Base-by-base conservation (phyloP, 2,797 vertebrate genomes). In the Danio kyathit region DNA sequence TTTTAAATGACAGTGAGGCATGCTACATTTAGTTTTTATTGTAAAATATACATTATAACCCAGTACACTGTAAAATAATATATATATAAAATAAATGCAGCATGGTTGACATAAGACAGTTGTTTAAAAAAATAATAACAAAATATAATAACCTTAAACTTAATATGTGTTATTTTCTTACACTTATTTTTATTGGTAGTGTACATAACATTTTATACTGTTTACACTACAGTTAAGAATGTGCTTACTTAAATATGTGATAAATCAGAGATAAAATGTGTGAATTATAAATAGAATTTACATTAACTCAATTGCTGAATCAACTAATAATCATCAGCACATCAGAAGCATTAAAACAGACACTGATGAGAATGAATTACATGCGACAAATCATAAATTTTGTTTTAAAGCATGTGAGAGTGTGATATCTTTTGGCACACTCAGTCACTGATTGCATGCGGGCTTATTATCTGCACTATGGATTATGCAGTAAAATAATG, bases 401-500 rank as follows among this genome's bases (percentile, higher is more conserved):
- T 63, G n/a, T 54, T 11, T 64, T 11, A 13, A 46, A 38, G 6
- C 44, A 51, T 52, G 43, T 46, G 49, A 12, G 44, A 61, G 43
- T 44, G 17, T 13, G 46, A 4, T 76, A 76, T 52, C 48, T 41
- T 56, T n/a, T 69, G 64, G 12, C 41, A 8, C 17, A 6, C 57
- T 72, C 7, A 54, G 10, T 46, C 40, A 79, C 51, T 79, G 59
- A 72, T 79, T 79, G 7, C 10, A 17, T 7, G 16, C 63, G 64
- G 54, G n/a, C 6, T 21, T 79, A 41, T 79, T 64, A 64, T 64
- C 59, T 64, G 14, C 48, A 43, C 12, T 51, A n/a, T 71, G n/a
- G 0, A 72, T 79, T 72, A 79, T 56, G 48, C 17, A n/a, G 57
- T 54, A 72, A 72, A 63, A 72, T 63, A 63, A 63, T 52, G 6